A percentile compares a stretch with the other conserved stretches of the same genome.
These are phyloP conservation scores for Pachymerium ferrugineum DNA, from an alignment of 2,888 invertebrate species.

Conservation along the genomic window DNA sequence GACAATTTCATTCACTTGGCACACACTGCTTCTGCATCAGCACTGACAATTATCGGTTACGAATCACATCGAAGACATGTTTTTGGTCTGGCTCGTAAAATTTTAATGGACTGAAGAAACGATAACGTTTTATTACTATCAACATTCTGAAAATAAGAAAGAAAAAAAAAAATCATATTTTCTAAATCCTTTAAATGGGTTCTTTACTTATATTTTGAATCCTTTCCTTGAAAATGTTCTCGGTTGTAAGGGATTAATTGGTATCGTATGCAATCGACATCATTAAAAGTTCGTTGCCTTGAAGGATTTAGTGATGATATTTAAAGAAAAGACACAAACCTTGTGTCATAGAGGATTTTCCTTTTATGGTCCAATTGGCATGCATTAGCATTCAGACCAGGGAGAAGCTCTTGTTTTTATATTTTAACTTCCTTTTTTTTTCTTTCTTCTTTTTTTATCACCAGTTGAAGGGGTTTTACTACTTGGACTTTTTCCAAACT, in stretches of 20 bases:
- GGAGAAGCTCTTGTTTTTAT: background rate
- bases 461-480: background rate
- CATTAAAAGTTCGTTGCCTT: conserved; percentile 1
- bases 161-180: too few relatives aligned
- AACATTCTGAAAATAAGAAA: too few relatives aligned
- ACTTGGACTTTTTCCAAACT: background rate
- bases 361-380: conserved; percentile 3
- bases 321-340: conserved; percentile 13
- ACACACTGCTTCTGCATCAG: background rate
- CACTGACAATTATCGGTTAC: too few relatives aligned
- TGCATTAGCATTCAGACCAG: background rate
- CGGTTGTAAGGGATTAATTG: background rate
- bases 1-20: background rate
- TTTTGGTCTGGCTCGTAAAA: too few relatives aligned
- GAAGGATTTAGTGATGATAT: background rate
- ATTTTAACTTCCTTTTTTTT: background rate
- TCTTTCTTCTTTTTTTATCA: background rate
- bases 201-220: too few relatives aligned
- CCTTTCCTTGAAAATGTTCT: too few relatives aligned
- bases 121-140: too few relatives aligned
- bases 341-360: background rate
- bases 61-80: too few relatives aligned
- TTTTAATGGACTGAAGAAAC: too few relatives aligned
- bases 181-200: too few relatives aligned
- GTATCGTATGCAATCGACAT: background rate